Percentiles rank a stretch among this genome's conserved stretches.
Evolutionary conservation across 2,113 vertebrate species (phyloP).

Genomic region (Hydrochoerus hydrochaeris): DNA sequence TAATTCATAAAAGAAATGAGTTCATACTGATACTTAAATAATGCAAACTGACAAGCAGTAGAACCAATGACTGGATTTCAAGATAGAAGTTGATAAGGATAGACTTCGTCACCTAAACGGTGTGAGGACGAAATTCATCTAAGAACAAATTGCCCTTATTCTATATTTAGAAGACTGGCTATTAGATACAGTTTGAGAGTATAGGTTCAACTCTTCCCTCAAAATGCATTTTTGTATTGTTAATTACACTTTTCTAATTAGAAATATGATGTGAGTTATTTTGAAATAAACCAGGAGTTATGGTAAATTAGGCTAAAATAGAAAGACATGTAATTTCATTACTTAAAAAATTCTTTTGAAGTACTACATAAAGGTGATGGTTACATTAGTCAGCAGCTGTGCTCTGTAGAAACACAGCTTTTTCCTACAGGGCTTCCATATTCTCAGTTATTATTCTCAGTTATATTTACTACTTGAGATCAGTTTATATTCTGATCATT

Average conservation of each 20-base stretch:
- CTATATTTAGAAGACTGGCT: not conserved
- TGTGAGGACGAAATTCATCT: not conserved
- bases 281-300: not conserved
- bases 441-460: too few relatives aligned
- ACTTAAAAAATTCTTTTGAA: not conserved
- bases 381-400: not conserved
- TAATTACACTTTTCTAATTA: constrained; percentile 39
- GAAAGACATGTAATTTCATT: constrained; percentile 7
- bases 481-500: not conserved
- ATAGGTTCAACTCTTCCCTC: not conserved
- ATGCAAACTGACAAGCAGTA: not conserved
- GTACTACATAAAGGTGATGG: not conserved
- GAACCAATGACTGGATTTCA: not conserved
- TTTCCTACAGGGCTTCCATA: not conserved
- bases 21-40: not conserved
- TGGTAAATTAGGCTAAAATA: not conserved
- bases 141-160: not conserved
- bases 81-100: not conserved
- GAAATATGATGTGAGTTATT: not conserved
- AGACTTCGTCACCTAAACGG: not conserved
- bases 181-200: not conserved
- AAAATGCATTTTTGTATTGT: not conserved
- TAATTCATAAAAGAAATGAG: not conserved
- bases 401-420: fast-evolving
- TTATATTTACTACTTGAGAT: not conserved